A percentile compares a stretch with the other conserved stretches of the same genome.
Evolutionary conservation across 2,797 vertebrate genomes (phyloP).

Genomic region (Phataginus tricuspis): DNA sequence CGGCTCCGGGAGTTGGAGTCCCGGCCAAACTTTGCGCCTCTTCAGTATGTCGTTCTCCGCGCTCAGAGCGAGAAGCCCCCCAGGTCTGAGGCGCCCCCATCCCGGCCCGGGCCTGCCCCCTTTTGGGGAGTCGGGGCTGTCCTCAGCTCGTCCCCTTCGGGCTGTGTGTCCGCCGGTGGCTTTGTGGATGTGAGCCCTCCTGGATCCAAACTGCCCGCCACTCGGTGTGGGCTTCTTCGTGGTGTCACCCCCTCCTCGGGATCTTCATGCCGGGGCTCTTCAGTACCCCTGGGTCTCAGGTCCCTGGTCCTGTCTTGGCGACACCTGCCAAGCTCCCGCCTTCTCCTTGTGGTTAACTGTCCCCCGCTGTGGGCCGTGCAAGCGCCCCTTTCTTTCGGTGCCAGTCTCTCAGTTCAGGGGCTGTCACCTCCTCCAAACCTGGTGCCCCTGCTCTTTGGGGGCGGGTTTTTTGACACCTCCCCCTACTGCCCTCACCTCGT

Average conservation of each 20-base stretch:
- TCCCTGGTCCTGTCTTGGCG: background rate
- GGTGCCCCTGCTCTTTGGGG: background rate
- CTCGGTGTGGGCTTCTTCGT: background rate
- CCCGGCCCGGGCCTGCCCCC: background rate
- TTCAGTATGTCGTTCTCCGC: background rate
- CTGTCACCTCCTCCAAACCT: background rate
- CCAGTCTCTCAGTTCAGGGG: background rate
- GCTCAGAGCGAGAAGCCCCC: background rate
- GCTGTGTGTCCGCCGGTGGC: background rate
- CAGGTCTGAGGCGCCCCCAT: background rate
- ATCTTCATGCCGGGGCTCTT: background rate
- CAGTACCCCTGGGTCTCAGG: background rate
- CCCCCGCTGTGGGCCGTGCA: background rate
- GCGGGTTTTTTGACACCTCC: too few species aligned
- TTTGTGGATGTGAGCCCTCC: background rate
- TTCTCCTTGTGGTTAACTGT: background rate
- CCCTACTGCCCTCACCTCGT: accelerated
- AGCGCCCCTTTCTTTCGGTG: background rate
- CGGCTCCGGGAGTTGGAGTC: too few species aligned
- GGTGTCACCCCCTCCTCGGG: background rate
- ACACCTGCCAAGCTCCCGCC: too few species aligned
- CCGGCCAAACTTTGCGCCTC: background rate
- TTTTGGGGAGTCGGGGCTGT: background rate
- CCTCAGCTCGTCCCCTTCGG: background rate
- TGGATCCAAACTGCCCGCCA: background rate